Evolutionary conservation across 2,113 vertebrate genomes (phyloP).

Genomic region (Nothobranchius kuhntae): DNA sequence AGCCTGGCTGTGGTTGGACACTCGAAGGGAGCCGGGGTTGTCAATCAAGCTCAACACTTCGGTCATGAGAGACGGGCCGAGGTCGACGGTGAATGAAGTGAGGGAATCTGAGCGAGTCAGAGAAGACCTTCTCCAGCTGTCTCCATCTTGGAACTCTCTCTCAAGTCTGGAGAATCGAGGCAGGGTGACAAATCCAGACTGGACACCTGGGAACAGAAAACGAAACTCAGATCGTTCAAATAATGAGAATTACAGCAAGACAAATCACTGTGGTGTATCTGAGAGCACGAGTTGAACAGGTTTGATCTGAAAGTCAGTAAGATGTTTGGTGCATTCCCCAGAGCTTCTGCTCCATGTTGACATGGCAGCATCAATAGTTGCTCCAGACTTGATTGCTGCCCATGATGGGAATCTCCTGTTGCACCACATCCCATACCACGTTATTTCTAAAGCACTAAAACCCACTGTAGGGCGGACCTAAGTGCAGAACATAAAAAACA

Average conservation of each 20-base stretch:
- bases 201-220: slow-evolving; percentile 77
- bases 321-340: too few relatives aligned
- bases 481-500: too few relatives aligned
- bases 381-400: too few relatives aligned
- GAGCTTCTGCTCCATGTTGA: too few relatives aligned
- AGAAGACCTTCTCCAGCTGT: slow-evolving; percentile 31
- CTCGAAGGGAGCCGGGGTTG: slow-evolving; percentile 70
- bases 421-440: too few relatives aligned
- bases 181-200: slow-evolving; percentile 90
- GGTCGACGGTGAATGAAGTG: slow-evolving; percentile 91
- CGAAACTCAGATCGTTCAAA: slow-evolving; percentile 11
- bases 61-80: slow-evolving; percentile 92
- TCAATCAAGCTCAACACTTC: slow-evolving; percentile 90
- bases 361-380: too few relatives aligned
- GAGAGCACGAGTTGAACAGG: too few relatives aligned
- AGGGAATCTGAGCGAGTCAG: slow-evolving; percentile 88
- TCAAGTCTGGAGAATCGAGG: slow-evolving; percentile 85
- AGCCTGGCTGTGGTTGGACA: slow-evolving; percentile 20
- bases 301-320: too few relatives aligned
- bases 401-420: too few relatives aligned
- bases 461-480: too few relatives aligned
- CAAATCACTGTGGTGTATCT: too few relatives aligned
- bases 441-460: too few relatives aligned
- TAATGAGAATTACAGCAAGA: not conserved
- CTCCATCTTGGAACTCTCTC: slow-evolving; percentile 70